Evolutionary conservation across 2,797 vertebrate species (phyloP).

Genomic region (Rhinoraja longicauda): DNA sequence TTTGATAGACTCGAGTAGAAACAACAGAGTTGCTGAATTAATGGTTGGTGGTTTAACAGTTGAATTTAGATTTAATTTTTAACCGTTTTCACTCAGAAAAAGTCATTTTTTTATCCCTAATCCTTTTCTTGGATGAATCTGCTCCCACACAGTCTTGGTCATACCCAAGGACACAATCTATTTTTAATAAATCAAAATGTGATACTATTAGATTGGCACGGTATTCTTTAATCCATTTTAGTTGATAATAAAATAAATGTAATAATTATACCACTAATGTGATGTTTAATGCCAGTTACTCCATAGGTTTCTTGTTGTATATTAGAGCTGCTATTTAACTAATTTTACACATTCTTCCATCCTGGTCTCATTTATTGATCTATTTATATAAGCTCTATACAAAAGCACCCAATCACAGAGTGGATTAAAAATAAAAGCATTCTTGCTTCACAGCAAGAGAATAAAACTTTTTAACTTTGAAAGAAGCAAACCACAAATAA

Average conservation of each 20-base stretch:
- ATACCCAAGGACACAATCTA: neutral
- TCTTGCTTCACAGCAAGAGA: neutral
- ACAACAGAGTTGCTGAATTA: neutral
- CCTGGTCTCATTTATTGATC: neutral
- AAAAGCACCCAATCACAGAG: neutral
- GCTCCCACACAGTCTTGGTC: neutral
- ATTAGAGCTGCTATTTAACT: neutral
- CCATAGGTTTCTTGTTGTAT: neutral
- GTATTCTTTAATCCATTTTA: neutral
- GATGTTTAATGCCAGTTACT: neutral
- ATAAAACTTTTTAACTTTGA: neutral
- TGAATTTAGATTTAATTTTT: slow-evolving; percentile 5
- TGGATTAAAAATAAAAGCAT: neutral
- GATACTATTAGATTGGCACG: neutral
- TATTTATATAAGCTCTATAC: too few species aligned
- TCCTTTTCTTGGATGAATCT: neutral
- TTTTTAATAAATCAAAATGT: neutral
- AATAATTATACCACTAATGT: neutral
- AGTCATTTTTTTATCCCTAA: neutral
- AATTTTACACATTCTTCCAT: neutral
- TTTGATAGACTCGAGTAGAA: neutral
- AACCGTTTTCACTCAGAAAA: neutral
- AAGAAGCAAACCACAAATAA: neutral
- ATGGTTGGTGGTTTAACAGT: neutral
- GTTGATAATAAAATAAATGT: neutral